phyloP scores from a whole-genome alignment of 2,113 vertebrate genomes.

The Anhinga anhinga region DNA sequence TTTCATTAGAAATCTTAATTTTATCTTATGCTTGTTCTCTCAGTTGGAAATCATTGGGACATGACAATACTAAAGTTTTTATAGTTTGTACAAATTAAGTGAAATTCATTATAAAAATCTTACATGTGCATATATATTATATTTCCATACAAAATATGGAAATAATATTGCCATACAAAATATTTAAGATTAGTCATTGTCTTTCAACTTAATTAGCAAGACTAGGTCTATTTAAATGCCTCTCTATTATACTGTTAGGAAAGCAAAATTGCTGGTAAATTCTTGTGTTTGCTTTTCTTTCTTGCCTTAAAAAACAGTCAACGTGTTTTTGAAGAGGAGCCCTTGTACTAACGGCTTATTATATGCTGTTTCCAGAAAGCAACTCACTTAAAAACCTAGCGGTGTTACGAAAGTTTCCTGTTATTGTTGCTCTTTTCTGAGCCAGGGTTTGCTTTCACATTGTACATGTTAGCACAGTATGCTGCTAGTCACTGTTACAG shows the following conservation, averaged over 20 bases:
- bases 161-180: not conserved
- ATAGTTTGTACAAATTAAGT: not conserved
- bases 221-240: not conserved
- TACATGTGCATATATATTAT: not conserved
- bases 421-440: slow-evolving; percentile 13
- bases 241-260: not conserved
- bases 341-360: not conserved
- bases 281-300: slow-evolving; percentile 15
- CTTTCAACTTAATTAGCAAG: not conserved
- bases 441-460: not conserved
- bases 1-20: not conserved
- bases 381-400: not conserved
- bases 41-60: not conserved
- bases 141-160: not conserved
- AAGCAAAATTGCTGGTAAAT: not conserved
- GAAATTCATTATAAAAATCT: not conserved
- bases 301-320: not conserved
- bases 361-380: not conserved
- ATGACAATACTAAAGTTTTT: not conserved
- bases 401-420: slow-evolving; percentile 13
- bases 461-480: not conserved
- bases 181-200: not conserved
- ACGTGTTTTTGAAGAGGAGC: not conserved
- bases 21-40: not conserved
- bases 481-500: not conserved